A percentile compares a stretch with the other conserved stretches of the same genome.
Evolutionary conservation across 2,113 vertebrate genomes (phyloP).

Genomic region (Dromiciops gliroides): DNA sequence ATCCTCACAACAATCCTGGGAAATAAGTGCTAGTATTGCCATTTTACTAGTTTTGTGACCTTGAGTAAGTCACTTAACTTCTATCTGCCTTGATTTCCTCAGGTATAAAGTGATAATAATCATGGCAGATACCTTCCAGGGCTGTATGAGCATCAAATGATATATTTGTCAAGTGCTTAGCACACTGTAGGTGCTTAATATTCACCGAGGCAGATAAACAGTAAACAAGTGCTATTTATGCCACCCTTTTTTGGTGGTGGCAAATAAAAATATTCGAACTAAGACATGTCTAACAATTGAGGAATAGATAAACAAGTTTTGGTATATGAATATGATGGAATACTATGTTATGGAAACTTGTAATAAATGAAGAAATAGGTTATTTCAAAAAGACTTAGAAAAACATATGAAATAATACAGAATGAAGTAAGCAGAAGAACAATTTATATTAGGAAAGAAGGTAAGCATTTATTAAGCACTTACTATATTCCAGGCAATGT

Average conservation of each 20-base stretch:
- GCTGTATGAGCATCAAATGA: background rate
- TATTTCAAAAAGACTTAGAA: background rate
- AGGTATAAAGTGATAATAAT: background rate
- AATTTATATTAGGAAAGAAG: background rate
- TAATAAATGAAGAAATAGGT: background rate
- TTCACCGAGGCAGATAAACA: background rate
- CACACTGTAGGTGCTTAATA: background rate
- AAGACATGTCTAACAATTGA: background rate
- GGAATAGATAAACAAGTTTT: background rate
- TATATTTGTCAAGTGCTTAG: background rate
- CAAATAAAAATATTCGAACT: background rate
- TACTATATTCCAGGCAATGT: background rate
- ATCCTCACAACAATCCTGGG: background rate
- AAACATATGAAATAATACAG: background rate
- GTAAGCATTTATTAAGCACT: too few relatives aligned
- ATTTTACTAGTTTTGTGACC: background rate
- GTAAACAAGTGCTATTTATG: background rate
- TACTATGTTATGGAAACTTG: background rate
- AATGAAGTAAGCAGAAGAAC: background rate
- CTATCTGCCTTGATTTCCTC: background rate
- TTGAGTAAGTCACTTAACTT: conserved; percentile 2
- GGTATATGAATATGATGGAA: background rate
- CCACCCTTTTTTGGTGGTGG: background rate
- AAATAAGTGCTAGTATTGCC: background rate
- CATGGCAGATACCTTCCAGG: background rate